Conservation (phyloP, 2,113 vertebrate genomes). For the Dasyprocta punctata region DNA sequence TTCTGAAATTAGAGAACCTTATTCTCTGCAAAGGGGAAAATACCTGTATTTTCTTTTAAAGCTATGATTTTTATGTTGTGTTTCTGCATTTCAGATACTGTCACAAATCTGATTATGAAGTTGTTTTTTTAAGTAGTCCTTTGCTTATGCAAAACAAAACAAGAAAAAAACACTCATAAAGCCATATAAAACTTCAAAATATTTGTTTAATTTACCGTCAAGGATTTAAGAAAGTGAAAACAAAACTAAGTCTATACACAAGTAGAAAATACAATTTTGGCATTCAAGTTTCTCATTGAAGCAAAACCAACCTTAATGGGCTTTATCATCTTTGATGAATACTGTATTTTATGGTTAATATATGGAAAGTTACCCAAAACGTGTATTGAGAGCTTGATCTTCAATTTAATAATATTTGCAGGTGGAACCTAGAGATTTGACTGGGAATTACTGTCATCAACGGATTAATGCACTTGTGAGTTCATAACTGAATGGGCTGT, state of each 20-base stretch:
- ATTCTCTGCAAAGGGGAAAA: background rate
- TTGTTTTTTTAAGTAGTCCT: slow-evolving; percentile 1
- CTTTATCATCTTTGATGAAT: background rate
- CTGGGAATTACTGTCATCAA: background rate
- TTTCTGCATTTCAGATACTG: background rate
- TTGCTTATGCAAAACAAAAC: background rate
- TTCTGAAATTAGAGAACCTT: background rate
- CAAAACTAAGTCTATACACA: background rate
- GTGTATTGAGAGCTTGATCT: background rate
- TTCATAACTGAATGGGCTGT: background rate
- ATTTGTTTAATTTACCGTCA: background rate
- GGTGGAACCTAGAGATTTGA: background rate
- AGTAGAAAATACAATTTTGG: background rate
- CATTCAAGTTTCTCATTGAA: background rate
- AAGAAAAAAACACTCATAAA: background rate
- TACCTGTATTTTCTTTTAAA: background rate
- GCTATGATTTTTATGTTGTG: background rate
- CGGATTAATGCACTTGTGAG: background rate
- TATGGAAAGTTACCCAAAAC: background rate
- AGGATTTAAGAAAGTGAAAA: background rate
- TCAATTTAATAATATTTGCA: background rate
- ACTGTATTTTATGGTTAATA: background rate
- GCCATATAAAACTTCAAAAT: background rate
- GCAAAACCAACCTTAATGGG: background rate
- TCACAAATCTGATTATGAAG: background rate